Conservation (phyloP, 2,113 vertebrate genomes). For the Lichenostomus cassidix region DNA sequence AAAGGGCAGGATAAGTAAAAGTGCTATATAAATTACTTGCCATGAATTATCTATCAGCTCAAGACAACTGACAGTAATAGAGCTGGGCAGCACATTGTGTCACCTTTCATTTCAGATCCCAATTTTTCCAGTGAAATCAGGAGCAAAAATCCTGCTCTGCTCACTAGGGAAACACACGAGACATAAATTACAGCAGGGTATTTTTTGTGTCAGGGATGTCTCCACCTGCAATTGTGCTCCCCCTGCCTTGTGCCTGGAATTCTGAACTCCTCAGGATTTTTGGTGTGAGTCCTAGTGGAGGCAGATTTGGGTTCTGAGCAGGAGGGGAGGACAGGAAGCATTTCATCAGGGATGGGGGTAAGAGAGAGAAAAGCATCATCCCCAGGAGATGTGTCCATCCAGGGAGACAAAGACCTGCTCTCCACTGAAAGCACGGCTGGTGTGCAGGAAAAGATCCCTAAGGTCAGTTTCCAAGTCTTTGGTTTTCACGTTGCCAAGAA, state of each 20-base stretch:
- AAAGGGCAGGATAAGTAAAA: slow-evolving; percentile 63
- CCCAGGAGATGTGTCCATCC: not conserved
- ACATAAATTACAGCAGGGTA: not conserved
- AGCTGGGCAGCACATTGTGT: slow-evolving; percentile 44
- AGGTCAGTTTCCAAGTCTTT: not conserved
- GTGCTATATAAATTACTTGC: slow-evolving; percentile 55
- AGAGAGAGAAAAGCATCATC: not conserved
- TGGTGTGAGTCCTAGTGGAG: not conserved
- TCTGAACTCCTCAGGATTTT: not conserved
- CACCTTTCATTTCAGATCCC: slow-evolving; percentile 32
- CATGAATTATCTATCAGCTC: slow-evolving; percentile 52
- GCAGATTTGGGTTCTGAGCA: not conserved
- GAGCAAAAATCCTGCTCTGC: not conserved
- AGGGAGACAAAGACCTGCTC: not conserved
- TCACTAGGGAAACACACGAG: not conserved
- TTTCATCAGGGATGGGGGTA: not conserved
- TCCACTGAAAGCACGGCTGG: not conserved
- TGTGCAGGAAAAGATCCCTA: not conserved
- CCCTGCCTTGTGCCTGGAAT: not conserved
- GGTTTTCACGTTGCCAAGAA: not conserved
- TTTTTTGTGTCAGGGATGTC: not conserved
- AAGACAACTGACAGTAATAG: slow-evolving; percentile 31
- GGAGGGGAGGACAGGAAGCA: not conserved
- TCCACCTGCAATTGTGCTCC: not conserved
- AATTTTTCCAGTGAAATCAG: slow-evolving; percentile 8